A percentile compares a stretch with the other conserved stretches of the same genome.
Conservation (phyloP, 1,140 invertebrate genomes). For the Drosophila subobscura region DNA sequence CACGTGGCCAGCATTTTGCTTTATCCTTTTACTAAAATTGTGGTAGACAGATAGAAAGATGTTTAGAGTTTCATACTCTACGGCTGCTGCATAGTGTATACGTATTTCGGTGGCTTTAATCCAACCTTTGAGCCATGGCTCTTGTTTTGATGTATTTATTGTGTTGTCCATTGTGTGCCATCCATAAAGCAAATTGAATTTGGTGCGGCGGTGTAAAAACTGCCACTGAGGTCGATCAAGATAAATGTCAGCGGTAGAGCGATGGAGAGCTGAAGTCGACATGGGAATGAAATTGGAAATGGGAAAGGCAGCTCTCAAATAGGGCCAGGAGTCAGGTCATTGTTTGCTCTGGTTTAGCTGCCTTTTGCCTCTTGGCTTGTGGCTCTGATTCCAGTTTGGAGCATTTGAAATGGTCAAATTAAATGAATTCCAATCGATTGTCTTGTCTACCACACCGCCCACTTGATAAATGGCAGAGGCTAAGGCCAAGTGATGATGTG, state of each 20-base stretch:
- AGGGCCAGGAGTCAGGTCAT: conserved; percentile 11
- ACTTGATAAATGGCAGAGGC: conserved; percentile 73
- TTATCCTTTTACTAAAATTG: too few relatives aligned
- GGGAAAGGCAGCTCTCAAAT: conserved; percentile 12
- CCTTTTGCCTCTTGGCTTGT: conserved; percentile 34
- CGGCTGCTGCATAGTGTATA: conserved; percentile 2
- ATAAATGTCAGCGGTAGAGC: conserved; percentile 61
- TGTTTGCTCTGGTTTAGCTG: conserved; percentile 52
- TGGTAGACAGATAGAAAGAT: neutral
- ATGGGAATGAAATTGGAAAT: neutral
- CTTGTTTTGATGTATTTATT: conserved; percentile 40
- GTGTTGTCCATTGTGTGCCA: conserved; percentile 68
- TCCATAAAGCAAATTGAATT: conserved; percentile 80
- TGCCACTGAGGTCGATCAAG: conserved; percentile 74
- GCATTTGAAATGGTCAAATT: conserved; percentile 54
- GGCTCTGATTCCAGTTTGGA: conserved; percentile 8
- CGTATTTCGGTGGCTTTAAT: neutral
- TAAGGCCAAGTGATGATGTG: conserved; percentile 45
- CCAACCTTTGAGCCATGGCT: neutral
- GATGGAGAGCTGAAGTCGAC: neutral
- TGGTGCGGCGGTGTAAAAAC: conserved; percentile 65
- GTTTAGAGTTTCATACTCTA: neutral
- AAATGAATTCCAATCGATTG: conserved; percentile 62
- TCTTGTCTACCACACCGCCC: conserved; percentile 23
- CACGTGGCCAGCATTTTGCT: too few relatives aligned